Evolutionary conservation across 2,888 invertebrate species (phyloP), one percentile per base, ranked within the genome.

Genomic region (Ceramica pisi): DNA sequence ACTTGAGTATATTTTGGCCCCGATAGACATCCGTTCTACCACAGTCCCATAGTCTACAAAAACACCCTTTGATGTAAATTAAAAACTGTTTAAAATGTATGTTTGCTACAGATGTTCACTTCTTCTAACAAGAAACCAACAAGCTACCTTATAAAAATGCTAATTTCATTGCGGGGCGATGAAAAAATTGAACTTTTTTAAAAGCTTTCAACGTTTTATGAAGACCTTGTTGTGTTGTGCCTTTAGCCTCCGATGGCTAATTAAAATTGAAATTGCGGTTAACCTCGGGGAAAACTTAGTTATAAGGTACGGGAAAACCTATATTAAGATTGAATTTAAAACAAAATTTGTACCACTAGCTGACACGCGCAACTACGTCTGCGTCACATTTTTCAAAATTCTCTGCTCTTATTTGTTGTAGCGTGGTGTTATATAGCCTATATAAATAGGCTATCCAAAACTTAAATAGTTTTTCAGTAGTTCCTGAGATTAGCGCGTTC

Each of bases 241-340:
- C 19, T 57, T 53, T 48, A 66, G 46, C 66, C 61, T 78, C 72
- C 64, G 53, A 46, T 56, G n/a, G 55, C 66, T 68, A 67, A 82
- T 82, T 74, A 82, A 74, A 78, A 78, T 48, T 77, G 44, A 72
- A 62, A 62, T 78, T 78, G 79, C 63, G 70, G 78, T 65, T 67
- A 63, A 66, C 63, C 67, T 65, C 35, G 26, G 31, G 79, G 65
- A 59, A 71, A 62, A 56, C 35, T 31, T 41, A 16, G 16, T 26
- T 64, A 31, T n/a, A 38, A 44, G 6, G 35, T 59, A 70, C 60
- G 71, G 83, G 56, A 78, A 78, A 71, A 70, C 6, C 19, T 71
- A 68, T 68, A 68, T 78, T 62, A 65, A 26, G n/a, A 23, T 26
- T n/a, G 12, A 38, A 38, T 35, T 23, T 38, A 38, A 21, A n/a